These are phyloP conservation scores for Nephrotoma appendiculata DNA, from an alignment of 2,888 invertebrate species.

Conservation along the genomic window DNA sequence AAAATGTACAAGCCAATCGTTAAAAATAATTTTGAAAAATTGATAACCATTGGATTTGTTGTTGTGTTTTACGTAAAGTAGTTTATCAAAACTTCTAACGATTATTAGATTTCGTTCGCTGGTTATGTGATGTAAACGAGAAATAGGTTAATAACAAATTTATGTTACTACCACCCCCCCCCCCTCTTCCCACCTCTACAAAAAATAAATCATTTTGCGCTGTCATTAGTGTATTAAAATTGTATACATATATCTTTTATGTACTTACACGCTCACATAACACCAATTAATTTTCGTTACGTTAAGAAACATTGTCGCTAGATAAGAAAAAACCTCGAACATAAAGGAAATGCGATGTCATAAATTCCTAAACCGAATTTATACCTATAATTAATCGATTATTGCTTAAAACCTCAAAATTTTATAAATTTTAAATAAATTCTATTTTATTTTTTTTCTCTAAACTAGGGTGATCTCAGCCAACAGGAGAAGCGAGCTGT, in stretches of 20 bases:
- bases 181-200: not conserved
- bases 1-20: no score
- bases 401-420: not conserved
- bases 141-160: no score
- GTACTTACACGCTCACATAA: not conserved
- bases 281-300: not conserved
- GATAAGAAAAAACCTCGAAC: not conserved
- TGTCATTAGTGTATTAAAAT: not conserved
- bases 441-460: slow-evolving; percentile 19
- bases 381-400: not conserved
- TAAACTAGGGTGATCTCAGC: slow-evolving; percentile 60
- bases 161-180: not conserved
- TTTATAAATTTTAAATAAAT: not conserved
- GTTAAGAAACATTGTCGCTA: not conserved
- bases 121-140: no score
- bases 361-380: not conserved
- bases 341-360: not conserved
- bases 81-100: no score
- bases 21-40: no score
- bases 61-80: no score
- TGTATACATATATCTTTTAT: not conserved
- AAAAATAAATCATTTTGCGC: not conserved
- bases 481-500: slow-evolving; percentile 69
- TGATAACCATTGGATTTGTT: no score
- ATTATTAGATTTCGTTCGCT: no score